These are phyloP conservation scores for Pseudocheirus occidentalis DNA, from an alignment of 2,797 vertebrate species.

Conservation along the genomic window DNA sequence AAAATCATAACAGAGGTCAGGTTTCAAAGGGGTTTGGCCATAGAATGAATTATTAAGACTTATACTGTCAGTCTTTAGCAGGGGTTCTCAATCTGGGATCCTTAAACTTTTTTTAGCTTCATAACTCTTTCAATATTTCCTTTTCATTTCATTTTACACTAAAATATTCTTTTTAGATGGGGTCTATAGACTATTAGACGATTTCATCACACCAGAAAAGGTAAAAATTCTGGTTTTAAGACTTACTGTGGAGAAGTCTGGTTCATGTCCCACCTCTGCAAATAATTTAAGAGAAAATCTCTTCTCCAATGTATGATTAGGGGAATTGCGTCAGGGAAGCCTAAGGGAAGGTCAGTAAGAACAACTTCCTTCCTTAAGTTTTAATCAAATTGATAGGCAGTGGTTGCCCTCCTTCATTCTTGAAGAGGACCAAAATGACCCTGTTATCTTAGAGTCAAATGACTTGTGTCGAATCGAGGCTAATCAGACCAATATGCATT, in stretches of 20 bases:
- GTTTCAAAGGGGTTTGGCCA: neutral
- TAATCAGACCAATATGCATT: too few species aligned
- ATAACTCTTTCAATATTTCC: neutral
- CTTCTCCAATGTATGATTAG: neutral
- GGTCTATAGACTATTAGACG: neutral
- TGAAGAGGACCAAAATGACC: too few species aligned
- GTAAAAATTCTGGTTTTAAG: neutral
- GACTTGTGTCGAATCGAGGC: too few species aligned
- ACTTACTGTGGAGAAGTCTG: neutral
- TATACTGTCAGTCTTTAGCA: neutral
- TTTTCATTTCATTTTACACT: neutral
- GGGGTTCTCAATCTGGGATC: neutral
- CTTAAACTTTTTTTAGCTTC: neutral
- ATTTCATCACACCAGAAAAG: neutral
- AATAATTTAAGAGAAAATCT: neutral
- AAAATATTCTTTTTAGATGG: neutral
- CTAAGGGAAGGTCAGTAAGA: neutral
- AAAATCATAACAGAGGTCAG: neutral
- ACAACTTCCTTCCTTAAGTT: neutral
- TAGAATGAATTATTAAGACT: neutral
- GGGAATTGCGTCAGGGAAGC: neutral
- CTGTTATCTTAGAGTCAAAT: too few species aligned
- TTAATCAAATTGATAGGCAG: neutral
- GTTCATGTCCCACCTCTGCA: neutral
- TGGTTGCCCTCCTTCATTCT: neutral